These are phyloP conservation scores for Vidua macroura DNA, from an alignment of 2,113 vertebrate genomes.

Conservation along the genomic window DNA sequence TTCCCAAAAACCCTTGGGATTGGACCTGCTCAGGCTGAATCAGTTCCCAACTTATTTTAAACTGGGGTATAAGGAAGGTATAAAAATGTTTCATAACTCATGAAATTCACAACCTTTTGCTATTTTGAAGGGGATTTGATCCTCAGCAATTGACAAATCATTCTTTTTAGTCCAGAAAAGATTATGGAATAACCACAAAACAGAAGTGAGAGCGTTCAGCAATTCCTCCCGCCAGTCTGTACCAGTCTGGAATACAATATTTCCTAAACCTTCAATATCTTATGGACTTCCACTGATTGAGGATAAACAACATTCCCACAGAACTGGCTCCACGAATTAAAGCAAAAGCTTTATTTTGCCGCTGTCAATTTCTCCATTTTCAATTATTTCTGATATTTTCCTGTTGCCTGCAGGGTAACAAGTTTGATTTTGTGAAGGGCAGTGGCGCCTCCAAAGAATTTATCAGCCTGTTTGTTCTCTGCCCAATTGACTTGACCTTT, in stretches of 20 bases:
- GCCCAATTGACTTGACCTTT: background rate
- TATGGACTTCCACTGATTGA: background rate
- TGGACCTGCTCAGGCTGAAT: background rate
- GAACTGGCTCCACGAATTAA: background rate
- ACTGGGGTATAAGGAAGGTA: background rate
- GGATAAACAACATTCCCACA: background rate
- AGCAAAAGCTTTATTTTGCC: background rate
- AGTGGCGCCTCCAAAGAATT: background rate
- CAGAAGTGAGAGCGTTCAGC: background rate
- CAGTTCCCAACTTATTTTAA: background rate
- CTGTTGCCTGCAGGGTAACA: background rate
- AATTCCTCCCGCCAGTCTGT: background rate
- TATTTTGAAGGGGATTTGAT: background rate
- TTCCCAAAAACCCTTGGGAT: background rate
- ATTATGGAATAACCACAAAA: background rate
- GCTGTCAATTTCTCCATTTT: background rate
- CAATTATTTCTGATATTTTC: slow-evolving; percentile 1
- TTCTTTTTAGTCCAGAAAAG: background rate
- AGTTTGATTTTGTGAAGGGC: background rate
- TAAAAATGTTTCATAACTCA: background rate
- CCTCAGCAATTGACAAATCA: background rate
- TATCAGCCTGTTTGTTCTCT: background rate
- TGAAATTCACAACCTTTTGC: background rate
- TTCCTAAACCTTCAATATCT: background rate
- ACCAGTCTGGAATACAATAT: background rate